These are phyloP conservation scores for Aramus guarauna DNA, from an alignment of 2,113 vertebrate species.

Conservation along the genomic window DNA sequence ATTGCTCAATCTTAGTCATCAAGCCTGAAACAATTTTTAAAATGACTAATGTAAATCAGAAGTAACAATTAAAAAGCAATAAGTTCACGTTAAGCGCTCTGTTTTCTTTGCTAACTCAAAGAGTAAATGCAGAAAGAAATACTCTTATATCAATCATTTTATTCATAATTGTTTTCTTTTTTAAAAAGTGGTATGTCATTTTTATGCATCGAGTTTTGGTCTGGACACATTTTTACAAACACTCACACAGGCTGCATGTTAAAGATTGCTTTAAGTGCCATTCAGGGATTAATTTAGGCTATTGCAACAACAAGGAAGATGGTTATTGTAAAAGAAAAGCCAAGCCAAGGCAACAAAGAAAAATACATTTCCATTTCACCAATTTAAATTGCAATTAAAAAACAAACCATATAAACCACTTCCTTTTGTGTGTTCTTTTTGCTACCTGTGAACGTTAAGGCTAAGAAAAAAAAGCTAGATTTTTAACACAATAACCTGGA, in stretches of 20 bases:
- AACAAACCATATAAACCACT: not conserved
- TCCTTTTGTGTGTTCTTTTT: not conserved
- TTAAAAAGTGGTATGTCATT: not conserved
- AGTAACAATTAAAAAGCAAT: not conserved
- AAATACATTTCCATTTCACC: conserved; percentile 1
- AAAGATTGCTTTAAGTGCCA: not conserved
- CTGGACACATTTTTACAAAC: not conserved
- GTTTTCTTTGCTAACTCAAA: not conserved
- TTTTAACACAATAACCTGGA: not conserved
- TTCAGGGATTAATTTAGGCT: not conserved
- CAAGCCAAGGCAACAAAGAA: not conserved
- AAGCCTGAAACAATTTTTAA: not conserved
- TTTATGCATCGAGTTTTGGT: not conserved
- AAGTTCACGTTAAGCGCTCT: not conserved
- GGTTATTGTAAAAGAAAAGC: not conserved
- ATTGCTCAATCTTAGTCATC: not conserved
- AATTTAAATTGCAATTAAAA: conserved; percentile 4
- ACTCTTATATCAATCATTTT: not conserved
- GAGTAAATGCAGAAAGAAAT: not conserved
- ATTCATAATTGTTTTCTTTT: not conserved
- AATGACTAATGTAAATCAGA: not conserved
- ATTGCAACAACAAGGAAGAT: not conserved
- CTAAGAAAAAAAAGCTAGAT: not conserved
- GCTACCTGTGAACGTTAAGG: not conserved
- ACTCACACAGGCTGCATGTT: not conserved